Base-by-base conservation (phyloP, 1,140 invertebrate genomes). In the Anadara kagoshimensis region DNA sequence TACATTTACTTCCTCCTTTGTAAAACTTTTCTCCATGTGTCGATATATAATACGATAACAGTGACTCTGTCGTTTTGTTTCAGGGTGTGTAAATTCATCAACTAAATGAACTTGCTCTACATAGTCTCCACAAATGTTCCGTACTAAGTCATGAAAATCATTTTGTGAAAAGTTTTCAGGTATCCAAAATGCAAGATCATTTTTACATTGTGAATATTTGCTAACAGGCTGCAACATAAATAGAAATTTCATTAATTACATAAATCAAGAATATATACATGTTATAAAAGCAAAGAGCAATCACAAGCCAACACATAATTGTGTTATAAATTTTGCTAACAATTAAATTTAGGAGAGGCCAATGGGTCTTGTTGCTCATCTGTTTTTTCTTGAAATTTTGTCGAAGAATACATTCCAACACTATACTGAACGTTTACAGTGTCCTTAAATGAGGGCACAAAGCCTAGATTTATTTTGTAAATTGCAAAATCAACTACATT, bases 151-250 rank as follows among this genome's bases (percentile, higher is more conserved):
- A 89, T 97, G 99, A 88, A 99, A 98, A 90, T 99, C 96, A 89
- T 97, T 97, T 18, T 91, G 89, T 18, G 91, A 92, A 88, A 93
- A 98, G 57, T 90, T 89, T 36, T 83, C 76, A 0, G 97, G 95
- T 24, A 99, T 88, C 97, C 97, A 99, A 88, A 99, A 99, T 68
- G 98, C 99, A 14, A 99, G 92, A 86, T 99, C 98, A 91, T 97
- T 98, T 26, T 83, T 91, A 85, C 96, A 97, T 81, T 94, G 95
- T 1, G 98, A 97, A 90, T 94, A 97, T 41, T 92, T 87, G 81
- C 97, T 99, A 4, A 99, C 90, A 3, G 94, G 91, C 92, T 97
- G 93, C 79, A 95, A 96, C 61, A 58, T 51, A 68, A 71, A 53
- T 18, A 53, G 29, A 61, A 36, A 36, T 36, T 36, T 36, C 7